Percentiles rank a stretch among this genome's conserved stretches.
Evolutionary conservation across 2,888 invertebrate species (phyloP).

Genomic region (Ormyrus nitidulus): DNA sequence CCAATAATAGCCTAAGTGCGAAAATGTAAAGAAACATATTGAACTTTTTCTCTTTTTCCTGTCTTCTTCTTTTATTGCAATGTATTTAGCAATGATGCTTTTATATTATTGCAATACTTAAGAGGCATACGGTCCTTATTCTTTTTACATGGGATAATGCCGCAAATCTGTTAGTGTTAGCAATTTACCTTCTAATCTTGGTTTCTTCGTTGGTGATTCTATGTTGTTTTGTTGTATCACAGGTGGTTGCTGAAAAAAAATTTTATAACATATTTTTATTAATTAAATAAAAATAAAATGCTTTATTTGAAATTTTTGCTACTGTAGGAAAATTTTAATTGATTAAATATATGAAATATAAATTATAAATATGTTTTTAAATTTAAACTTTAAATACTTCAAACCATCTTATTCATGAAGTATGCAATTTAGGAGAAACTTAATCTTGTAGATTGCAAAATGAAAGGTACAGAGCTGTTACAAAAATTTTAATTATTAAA

Average conservation of each 20-base stretch:
- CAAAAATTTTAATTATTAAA: too few species aligned
- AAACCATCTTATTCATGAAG: too few species aligned
- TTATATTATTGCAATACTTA: constrained; percentile 54
- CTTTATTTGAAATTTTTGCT: background rate
- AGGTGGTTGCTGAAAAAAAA: constrained; percentile 65
- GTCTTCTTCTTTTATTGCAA: constrained; percentile 56
- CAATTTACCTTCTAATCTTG: constrained; percentile 73
- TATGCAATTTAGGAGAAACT: too few species aligned
- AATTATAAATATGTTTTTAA: too few species aligned
- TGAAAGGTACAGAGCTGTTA: too few species aligned
- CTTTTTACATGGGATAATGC: constrained; percentile 55
- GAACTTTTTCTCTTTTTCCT: constrained; percentile 53
- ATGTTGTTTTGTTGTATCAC: constrained; percentile 63
- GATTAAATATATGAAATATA: too few species aligned
- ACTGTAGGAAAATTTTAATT: too few species aligned
- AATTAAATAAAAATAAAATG: constrained; percentile 7
- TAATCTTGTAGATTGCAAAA: too few species aligned
- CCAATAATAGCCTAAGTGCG: constrained; percentile 43
- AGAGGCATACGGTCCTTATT: constrained; percentile 36
- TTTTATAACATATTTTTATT: background rate
- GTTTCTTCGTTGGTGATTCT: constrained; percentile 70
- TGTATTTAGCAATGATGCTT: constrained; percentile 56
- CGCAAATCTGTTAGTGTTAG: constrained; percentile 62
- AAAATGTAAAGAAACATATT: constrained; percentile 46
- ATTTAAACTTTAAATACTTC: too few species aligned